Evolutionary conservation across 2,113 vertebrate species (phyloP).

Genomic region (Cyprinus carpio): DNA sequence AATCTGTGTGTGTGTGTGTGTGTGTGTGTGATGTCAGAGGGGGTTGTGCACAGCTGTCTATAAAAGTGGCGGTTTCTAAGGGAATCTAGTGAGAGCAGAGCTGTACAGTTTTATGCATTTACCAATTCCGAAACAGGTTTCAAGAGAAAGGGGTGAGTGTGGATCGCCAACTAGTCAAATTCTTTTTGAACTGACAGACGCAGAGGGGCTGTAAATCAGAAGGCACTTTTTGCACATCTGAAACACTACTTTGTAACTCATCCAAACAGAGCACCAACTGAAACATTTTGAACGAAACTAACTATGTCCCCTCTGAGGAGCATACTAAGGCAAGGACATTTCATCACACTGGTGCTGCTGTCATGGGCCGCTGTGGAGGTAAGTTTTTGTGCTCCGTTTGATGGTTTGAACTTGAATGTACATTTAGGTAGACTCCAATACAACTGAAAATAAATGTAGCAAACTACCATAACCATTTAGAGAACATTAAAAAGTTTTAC

Average conservation of each 20-base stretch:
- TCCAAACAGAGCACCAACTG: neutral
- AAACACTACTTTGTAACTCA: slow-evolving; percentile 5
- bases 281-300: slow-evolving; percentile 11
- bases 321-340: slow-evolving; percentile 26
- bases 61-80: slow-evolving; percentile 55
- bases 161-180: neutral
- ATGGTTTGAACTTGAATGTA: neutral
- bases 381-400: slow-evolving; percentile 32
- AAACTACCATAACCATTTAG: neutral
- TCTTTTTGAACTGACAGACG: slow-evolving; percentile 13
- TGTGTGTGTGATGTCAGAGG: slow-evolving; percentile 53
- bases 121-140: slow-evolving; percentile 13
- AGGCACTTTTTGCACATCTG: neutral
- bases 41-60: slow-evolving; percentile 57
- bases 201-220: neutral
- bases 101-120: slow-evolving; percentile 38
- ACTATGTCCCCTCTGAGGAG: slow-evolving; percentile 42
- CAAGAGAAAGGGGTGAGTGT: neutral
- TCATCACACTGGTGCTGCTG: slow-evolving; percentile 49
- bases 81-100: slow-evolving; percentile 47
- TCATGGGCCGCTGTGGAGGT: slow-evolving; percentile 54
- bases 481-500: neutral
- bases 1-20: slow-evolving; percentile 36
- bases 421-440: neutral
- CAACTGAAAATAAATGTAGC: neutral